Conservation (phyloP, 2,888 invertebrate species). For the Tupiocoris notatus region DNA sequence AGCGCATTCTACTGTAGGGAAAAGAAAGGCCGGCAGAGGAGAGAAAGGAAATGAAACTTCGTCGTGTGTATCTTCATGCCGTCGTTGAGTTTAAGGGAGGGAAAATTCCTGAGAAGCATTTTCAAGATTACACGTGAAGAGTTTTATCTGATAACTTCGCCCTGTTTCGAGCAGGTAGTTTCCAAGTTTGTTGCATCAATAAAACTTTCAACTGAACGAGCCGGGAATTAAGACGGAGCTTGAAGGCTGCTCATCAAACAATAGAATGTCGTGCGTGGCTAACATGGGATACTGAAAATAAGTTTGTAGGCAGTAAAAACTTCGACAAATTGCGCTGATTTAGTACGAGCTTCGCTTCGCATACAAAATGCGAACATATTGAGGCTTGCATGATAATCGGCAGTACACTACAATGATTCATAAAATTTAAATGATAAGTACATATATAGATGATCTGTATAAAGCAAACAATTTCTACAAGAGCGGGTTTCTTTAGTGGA, state of each 20-base stretch:
- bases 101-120: constrained; percentile 19
- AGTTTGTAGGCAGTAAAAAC: too few relatives aligned
- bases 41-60: constrained; percentile 20
- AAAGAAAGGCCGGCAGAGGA: background rate
- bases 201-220: background rate
- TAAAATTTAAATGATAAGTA: too few relatives aligned
- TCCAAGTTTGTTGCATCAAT: background rate
- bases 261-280: background rate
- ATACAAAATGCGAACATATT: too few relatives aligned
- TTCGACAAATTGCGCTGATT: too few relatives aligned
- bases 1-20: background rate
- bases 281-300: too few relatives aligned
- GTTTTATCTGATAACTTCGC: constrained; percentile 9
- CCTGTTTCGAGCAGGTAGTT: background rate
- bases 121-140: constrained; percentile 13
- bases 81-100: background rate
- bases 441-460: too few relatives aligned
- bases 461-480: too few relatives aligned
- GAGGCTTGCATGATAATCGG: too few relatives aligned
- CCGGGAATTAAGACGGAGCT: background rate
- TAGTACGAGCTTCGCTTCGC: too few relatives aligned
- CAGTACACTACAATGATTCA: too few relatives aligned
- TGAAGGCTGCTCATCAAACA: background rate
- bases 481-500: too few relatives aligned
- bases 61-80: constrained; percentile 9